A percentile compares a stretch with the other conserved stretches of the same genome.
Conservation (phyloP, 2,888 invertebrate species). For the Pollenia angustigena region DNA sequence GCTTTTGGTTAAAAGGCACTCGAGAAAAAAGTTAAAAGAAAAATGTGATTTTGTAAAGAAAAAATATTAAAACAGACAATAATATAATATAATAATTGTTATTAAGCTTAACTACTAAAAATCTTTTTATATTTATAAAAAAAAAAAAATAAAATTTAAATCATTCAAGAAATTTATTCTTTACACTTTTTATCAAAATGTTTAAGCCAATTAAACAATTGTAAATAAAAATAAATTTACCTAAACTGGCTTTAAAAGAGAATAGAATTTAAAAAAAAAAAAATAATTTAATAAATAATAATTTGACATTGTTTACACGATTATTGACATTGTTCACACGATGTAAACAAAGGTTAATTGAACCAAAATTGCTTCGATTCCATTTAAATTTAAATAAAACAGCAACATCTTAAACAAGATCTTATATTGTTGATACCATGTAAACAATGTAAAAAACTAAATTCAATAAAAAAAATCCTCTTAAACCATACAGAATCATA, state of each 20-base stretch:
- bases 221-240: neutral
- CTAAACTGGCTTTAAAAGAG: too few species aligned
- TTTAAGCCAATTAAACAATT: neutral
- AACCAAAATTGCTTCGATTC: neutral
- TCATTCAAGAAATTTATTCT: neutral
- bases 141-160: too few species aligned
- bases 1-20: neutral
- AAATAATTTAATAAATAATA: neutral
- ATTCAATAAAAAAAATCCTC: too few species aligned
- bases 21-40: neutral
- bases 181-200: neutral
- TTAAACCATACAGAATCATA: too few species aligned
- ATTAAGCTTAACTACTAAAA: too few species aligned
- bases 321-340: constrained; percentile 4
- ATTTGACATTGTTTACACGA: neutral
- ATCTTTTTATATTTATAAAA: too few species aligned
- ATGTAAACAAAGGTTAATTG: neutral
- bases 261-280: neutral
- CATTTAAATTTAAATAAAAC: neutral
- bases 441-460: too few species aligned
- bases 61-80: too few species aligned
- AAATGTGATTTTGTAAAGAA: too few species aligned
- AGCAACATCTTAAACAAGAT: too few species aligned
- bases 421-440: too few species aligned
- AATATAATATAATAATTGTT: too few species aligned